phyloP scores from a whole-genome alignment of 2,113 vertebrate species.

The Fulica atra region DNA sequence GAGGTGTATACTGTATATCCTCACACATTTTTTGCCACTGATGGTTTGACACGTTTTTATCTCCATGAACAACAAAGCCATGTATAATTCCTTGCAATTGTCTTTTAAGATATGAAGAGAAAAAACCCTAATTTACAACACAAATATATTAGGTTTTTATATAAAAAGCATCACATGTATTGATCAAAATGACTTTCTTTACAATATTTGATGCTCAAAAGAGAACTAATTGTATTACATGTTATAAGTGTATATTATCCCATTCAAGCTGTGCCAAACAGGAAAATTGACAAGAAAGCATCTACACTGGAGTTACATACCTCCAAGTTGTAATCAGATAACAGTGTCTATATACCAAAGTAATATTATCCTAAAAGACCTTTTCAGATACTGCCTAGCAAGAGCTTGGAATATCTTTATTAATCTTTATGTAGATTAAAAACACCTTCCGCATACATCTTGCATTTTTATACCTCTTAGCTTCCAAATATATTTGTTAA shows the following conservation, averaged over 20 bases:
- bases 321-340: conserved; percentile 35
- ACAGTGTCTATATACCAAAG: neutral
- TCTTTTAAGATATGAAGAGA: conserved; percentile 70
- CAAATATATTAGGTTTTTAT: conserved; percentile 72
- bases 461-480: neutral
- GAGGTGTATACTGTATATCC: conserved; percentile 53
- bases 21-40: conserved; percentile 62
- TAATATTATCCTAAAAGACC: neutral
- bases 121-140: conserved; percentile 72
- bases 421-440: conserved; percentile 34
- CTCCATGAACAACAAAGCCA: conserved; percentile 70
- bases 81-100: conserved; percentile 71
- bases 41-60: conserved; percentile 73
- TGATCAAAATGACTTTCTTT: conserved; percentile 77
- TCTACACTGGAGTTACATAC: conserved; percentile 26
- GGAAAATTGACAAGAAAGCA: conserved; percentile 66
- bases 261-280: conserved; percentile 69
- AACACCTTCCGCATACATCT: neutral
- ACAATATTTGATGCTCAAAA: conserved; percentile 71
- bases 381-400: neutral
- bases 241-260: conserved; percentile 69
- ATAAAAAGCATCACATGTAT: conserved; percentile 67
- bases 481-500: conserved; percentile 17
- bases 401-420: conserved; percentile 12
- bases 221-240: conserved; percentile 69